Conservation (phyloP, 1,140 invertebrate species). For the Pachypeltis micranthus region DNA sequence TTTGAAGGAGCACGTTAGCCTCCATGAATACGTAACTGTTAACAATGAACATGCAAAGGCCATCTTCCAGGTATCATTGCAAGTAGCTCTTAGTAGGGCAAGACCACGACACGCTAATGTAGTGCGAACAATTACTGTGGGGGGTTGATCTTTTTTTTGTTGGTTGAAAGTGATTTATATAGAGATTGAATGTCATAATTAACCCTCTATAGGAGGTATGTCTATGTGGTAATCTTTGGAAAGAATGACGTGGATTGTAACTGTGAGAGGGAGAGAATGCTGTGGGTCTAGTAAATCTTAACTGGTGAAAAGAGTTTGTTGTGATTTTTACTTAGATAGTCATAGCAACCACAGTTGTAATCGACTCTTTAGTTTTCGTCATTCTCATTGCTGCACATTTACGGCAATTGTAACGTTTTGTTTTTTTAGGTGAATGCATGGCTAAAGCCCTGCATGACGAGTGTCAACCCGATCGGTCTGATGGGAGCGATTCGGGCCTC, state of each 20-base stretch:
- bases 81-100: neutral
- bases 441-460: neutral
- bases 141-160: neutral
- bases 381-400: too few species aligned
- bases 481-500: conserved; percentile 69
- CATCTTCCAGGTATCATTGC: neutral
- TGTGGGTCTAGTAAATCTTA: too few species aligned
- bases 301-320: too few species aligned
- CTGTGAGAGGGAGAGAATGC: too few species aligned
- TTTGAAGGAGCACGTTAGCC: too few species aligned
- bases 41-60: too few species aligned
- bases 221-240: neutral
- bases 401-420: too few species aligned
- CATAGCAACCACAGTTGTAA: too few species aligned
- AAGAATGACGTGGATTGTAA: too few species aligned
- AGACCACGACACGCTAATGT: neutral
- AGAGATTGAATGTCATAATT: neutral
- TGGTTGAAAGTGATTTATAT: neutral
- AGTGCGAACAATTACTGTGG: neutral
- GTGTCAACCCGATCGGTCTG: conserved; percentile 41
- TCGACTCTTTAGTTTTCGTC: too few species aligned
- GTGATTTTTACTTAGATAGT: too few species aligned
- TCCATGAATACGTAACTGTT: too few species aligned
- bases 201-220: neutral
- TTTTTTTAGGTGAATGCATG: neutral